A percentile compares a stretch with the other conserved stretches of the same genome.
Conservation (phyloP, 2,888 invertebrate genomes). For the Drosophila koepferae region DNA sequence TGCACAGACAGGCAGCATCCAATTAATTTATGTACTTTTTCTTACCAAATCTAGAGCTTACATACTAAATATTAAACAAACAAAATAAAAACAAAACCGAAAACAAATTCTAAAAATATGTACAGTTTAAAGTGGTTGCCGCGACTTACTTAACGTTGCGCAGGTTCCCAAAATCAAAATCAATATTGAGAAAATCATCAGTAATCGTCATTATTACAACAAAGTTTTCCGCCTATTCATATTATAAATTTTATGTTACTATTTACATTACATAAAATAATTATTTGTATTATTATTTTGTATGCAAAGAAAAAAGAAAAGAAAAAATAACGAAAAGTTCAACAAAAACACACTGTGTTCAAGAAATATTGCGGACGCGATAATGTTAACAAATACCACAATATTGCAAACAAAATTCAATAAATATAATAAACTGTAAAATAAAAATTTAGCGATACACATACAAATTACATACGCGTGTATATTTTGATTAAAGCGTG, state of each 20-base stretch:
- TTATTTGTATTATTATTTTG: constrained; percentile 76
- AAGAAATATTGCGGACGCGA: constrained; percentile 64
- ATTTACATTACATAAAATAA: constrained; percentile 55
- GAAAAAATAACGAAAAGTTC: constrained; percentile 11
- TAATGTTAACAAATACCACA: constrained; percentile 61
- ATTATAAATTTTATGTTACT: constrained; percentile 71
- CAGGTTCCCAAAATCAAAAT: constrained; percentile 36
- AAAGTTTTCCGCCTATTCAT: constrained; percentile 66
- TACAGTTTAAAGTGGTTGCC: constrained; percentile 66
- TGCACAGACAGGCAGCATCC: constrained; percentile 13
- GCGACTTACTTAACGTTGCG: constrained; percentile 43
- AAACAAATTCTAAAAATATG: constrained; percentile 54
- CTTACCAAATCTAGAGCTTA: constrained; percentile 79
- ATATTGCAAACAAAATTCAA: constrained; percentile 60
- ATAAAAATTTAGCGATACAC: constrained; percentile 76
- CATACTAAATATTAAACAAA: constrained; percentile 33
- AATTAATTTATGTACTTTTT: constrained; percentile 58
- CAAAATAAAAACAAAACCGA: background rate
- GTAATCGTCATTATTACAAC: constrained; percentile 27
- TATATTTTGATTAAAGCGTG: constrained; percentile 67
- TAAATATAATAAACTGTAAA: constrained; percentile 74
- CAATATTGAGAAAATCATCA: constrained; percentile 23
- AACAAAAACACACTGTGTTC: constrained; percentile 67
- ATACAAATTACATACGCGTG: constrained; percentile 51
- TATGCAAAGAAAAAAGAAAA: constrained; percentile 42